Percentiles rank a stretch among this genome's conserved stretches.
Evolutionary conservation across 1,140 invertebrate species (phyloP).

Genomic region (Diachasma alloeum): DNA sequence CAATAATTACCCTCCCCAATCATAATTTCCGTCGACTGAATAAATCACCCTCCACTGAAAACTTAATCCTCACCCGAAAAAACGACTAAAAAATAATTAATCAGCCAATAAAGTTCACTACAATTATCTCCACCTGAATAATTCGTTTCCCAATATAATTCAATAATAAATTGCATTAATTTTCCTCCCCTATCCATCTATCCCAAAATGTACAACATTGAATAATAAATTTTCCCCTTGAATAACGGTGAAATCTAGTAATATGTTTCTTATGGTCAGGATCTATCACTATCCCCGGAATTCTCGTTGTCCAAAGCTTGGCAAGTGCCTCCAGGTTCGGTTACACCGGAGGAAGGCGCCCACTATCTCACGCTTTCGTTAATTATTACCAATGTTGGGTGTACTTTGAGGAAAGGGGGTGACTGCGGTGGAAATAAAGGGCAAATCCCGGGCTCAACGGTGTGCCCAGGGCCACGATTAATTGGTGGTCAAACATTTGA

Average conservation of each 20-base stretch:
- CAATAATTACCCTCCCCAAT: too few relatives aligned
- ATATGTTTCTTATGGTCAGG: background rate
- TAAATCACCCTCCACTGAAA: too few relatives aligned
- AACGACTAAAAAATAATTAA: too few relatives aligned
- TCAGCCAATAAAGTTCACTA: too few relatives aligned
- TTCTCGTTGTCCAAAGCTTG: background rate
- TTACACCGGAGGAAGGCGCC: background rate
- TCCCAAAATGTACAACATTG: background rate
- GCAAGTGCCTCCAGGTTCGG: background rate
- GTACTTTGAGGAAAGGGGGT: slow-evolving; percentile 1
- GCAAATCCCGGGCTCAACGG: slow-evolving; percentile 18
- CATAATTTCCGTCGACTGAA: too few relatives aligned
- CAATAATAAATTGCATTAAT: background rate
- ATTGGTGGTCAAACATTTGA: slow-evolving; percentile 13
- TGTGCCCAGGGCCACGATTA: background rate
- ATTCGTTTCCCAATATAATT: background rate
- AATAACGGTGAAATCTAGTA: background rate
- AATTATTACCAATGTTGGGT: slow-evolving; percentile 29
- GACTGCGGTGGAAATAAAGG: background rate
- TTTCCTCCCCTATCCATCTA: background rate
- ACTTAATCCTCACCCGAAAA: too few relatives aligned
- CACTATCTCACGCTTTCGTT: slow-evolving; percentile 29
- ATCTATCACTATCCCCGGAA: background rate
- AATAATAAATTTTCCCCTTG: background rate
- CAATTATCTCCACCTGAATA: background rate